phyloP scores from a whole-genome alignment of 2,888 invertebrate species.

The Dynastes maya region DNA sequence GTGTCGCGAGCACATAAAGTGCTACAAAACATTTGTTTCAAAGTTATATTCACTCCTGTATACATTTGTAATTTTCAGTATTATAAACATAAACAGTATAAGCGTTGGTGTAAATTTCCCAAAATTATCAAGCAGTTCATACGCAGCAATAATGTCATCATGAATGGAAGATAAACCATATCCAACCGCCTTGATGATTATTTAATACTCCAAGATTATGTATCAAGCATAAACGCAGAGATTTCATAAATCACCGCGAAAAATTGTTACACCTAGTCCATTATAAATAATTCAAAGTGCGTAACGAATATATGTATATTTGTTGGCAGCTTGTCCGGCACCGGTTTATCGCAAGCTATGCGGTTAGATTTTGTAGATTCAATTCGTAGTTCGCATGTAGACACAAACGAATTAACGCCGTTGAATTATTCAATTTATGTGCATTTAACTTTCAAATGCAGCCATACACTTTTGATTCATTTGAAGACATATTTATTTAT shows the following conservation, averaged over 20 bases:
- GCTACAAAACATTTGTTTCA: too few species aligned
- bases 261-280: conserved; percentile 40
- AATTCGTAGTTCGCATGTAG: conserved; percentile 6
- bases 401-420: conserved; percentile 24
- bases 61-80: too few species aligned
- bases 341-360: conserved; percentile 36
- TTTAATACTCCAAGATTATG: conserved; percentile 12
- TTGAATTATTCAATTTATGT: conserved; percentile 33
- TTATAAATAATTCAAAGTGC: conserved; percentile 47
- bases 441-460: not conserved
- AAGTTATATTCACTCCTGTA: too few species aligned
- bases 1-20: too few species aligned
- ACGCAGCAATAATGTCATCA: conserved; percentile 1
- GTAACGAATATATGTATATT: conserved; percentile 39
- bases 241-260: conserved; percentile 32
- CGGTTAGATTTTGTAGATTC: conserved; percentile 43
- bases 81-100: not conserved
- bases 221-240: conserved; percentile 6
- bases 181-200: not conserved
- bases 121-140: conserved; percentile 6
- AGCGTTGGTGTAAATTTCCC: not conserved
- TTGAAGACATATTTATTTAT: not conserved
- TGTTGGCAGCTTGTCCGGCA: conserved; percentile 44
- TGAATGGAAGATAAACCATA: not conserved
- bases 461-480: not conserved